phyloP scores from a whole-genome alignment of 2,888 invertebrate genomes.

The Ectobius pallidus region DNA sequence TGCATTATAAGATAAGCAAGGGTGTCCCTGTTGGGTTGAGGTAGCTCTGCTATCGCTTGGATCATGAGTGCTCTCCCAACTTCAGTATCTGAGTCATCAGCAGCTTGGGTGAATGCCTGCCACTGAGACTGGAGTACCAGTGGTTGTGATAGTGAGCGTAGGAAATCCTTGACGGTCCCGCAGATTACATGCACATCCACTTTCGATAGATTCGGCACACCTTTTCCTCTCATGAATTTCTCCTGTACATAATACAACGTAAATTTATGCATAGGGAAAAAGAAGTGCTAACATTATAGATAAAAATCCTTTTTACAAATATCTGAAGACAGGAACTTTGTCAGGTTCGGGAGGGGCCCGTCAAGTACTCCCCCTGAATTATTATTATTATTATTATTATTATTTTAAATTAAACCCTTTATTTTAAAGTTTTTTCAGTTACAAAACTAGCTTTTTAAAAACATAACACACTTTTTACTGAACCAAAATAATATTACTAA shows the following conservation, averaged over 20 bases:
- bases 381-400: no score
- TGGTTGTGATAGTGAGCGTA: conserved; percentile 87
- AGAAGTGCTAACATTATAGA: no score
- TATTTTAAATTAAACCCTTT: no score
- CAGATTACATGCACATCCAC: conserved; percentile 87
- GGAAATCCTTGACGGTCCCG: conserved; percentile 93
- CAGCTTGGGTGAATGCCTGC: conserved; percentile 79
- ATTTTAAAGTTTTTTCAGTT: no score
- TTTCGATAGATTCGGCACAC: conserved; percentile 74
- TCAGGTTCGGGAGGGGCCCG: no score
- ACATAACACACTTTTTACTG: no score
- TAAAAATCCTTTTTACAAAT: no score
- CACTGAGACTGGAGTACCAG: conserved; percentile 82
- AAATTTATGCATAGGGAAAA: no score
- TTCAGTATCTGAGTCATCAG: conserved; percentile 60
- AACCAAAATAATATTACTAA: no score
- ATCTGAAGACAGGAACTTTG: no score
- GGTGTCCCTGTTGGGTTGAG: conserved; percentile 93
- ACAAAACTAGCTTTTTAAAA: no score
- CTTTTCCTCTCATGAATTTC: conserved; percentile 84
- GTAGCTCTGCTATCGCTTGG: conserved; percentile 82
- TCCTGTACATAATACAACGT: conserved; percentile 66
- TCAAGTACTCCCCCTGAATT: no score
- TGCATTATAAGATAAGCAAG: conserved; percentile 92
- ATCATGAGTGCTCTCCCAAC: conserved; percentile 70